Percentiles rank a stretch among this genome's conserved stretches.
These are phyloP conservation scores for Protomyctophum bolini DNA, from an alignment of 2,113 vertebrate species.

Conservation along the genomic window DNA sequence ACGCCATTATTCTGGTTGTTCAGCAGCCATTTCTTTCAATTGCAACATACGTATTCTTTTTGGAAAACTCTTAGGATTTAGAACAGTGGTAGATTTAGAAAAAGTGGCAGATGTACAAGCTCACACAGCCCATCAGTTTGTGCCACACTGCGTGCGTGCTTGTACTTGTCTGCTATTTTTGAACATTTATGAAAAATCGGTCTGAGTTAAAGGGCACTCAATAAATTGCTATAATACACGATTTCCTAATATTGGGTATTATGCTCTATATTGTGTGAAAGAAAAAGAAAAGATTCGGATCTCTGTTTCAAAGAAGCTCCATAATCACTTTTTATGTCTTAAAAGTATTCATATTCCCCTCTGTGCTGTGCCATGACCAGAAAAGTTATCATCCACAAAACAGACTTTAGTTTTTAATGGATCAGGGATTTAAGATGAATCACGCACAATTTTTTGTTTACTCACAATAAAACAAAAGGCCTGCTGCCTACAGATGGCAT, in stretches of 20 bases:
- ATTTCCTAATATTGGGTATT: not conserved
- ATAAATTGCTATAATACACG: slow-evolving; percentile 1
- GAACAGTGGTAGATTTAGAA: too few species aligned
- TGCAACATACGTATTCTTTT: too few species aligned
- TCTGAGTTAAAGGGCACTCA: not conserved
- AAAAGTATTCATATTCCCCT: slow-evolving; percentile 30
- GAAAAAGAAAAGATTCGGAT: too few species aligned
- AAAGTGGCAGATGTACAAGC: too few species aligned
- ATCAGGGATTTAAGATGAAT: slow-evolving; percentile 60
- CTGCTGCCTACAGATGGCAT: slow-evolving; percentile 30
- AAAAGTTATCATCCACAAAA: slow-evolving; percentile 52
- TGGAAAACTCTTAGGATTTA: too few species aligned
- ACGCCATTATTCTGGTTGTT: too few species aligned
- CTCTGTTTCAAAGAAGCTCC: slow-evolving; percentile 1
- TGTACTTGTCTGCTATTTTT: too few species aligned
- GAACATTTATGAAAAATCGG: not conserved
- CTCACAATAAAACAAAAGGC: slow-evolving; percentile 57
- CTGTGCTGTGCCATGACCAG: slow-evolving; percentile 33
- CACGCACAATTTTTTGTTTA: slow-evolving; percentile 61
- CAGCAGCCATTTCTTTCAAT: too few species aligned
- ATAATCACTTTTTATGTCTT: slow-evolving; percentile 48
- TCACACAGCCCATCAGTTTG: too few species aligned
- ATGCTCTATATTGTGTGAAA: too few species aligned
- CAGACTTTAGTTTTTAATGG: slow-evolving; percentile 33
- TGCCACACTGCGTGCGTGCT: too few species aligned